These are phyloP conservation scores for Aspiorhynchus laticeps DNA, from an alignment of 2,113 vertebrate species.

Conservation along the genomic window DNA sequence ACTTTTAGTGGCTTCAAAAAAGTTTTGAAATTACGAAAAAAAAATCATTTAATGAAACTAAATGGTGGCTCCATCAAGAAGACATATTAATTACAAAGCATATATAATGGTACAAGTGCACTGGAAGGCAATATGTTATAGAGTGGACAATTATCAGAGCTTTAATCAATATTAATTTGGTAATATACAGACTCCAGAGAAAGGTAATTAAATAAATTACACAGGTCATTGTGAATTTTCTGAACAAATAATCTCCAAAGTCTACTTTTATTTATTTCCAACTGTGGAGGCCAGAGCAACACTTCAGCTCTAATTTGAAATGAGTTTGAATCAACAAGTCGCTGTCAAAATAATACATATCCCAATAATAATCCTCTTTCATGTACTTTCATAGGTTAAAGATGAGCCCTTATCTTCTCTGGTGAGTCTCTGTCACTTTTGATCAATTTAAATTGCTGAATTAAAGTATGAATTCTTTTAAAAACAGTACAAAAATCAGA, in stretches of 20 bases:
- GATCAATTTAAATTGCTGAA: neutral
- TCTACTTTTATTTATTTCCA: neutral
- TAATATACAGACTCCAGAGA: neutral
- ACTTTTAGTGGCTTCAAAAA: neutral
- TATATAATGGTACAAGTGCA: neutral
- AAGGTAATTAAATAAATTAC: neutral
- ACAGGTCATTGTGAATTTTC: neutral
- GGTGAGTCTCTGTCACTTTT: neutral
- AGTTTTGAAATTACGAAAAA: neutral
- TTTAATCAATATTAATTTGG: neutral
- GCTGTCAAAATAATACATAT: neutral
- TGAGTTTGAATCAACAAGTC: neutral
- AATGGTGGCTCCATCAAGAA: neutral
- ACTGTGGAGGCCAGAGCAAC: neutral
- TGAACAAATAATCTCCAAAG: neutral
- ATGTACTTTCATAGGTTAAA: conserved; percentile 13
- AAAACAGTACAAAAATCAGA: neutral
- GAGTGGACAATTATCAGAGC: neutral
- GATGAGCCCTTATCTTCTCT: neutral
- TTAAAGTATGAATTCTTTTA: neutral
- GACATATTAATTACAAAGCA: neutral
- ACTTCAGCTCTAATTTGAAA: neutral
- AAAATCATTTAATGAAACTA: neutral
- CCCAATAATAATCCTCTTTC: neutral
- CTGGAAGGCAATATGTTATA: too few species aligned